Evolutionary conservation across 2,888 invertebrate genomes (phyloP).

Genomic region (Xestia ashworthii): DNA sequence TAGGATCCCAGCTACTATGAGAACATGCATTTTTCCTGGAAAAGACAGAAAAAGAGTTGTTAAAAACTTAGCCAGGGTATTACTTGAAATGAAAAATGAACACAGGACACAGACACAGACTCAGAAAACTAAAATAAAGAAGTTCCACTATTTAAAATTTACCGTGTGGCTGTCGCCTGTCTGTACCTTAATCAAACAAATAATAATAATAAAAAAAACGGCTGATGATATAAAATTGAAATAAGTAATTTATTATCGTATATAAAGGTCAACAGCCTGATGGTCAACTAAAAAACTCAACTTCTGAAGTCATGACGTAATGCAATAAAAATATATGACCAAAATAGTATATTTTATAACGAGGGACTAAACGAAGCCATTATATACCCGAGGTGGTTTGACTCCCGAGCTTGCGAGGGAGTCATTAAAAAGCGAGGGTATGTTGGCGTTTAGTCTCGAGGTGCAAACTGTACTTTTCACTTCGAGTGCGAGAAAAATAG

Average conservation of each 20-base stretch:
- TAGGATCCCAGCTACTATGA: slow-evolving; percentile 36
- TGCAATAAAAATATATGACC: not conserved
- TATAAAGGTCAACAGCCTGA: not conserved
- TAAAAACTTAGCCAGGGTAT: not conserved
- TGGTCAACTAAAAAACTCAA: not conserved
- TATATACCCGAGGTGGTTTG: too few relatives aligned
- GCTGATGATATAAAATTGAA: not conserved
- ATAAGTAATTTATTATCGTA: not conserved
- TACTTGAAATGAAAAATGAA: not conserved
- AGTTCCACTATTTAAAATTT: not conserved
- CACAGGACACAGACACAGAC: not conserved
- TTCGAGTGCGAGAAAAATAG: too few relatives aligned
- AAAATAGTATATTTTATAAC: too few relatives aligned
- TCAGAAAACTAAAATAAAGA: not conserved
- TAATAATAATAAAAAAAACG: not conserved
- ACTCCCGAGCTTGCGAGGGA: too few relatives aligned
- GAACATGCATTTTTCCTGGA: slow-evolving; percentile 55
- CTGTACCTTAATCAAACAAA: not conserved
- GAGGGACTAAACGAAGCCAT: too few relatives aligned
- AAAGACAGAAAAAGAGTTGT: not conserved
- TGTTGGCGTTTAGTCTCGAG: too few relatives aligned
- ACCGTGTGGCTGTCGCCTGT: not conserved
- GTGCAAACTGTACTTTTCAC: too few relatives aligned
- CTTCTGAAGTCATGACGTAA: not conserved
- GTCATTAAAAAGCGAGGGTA: too few relatives aligned